These are phyloP conservation scores for Pinctada fucata DNA, from an alignment of 2,888 invertebrate species.

Conservation along the genomic window DNA sequence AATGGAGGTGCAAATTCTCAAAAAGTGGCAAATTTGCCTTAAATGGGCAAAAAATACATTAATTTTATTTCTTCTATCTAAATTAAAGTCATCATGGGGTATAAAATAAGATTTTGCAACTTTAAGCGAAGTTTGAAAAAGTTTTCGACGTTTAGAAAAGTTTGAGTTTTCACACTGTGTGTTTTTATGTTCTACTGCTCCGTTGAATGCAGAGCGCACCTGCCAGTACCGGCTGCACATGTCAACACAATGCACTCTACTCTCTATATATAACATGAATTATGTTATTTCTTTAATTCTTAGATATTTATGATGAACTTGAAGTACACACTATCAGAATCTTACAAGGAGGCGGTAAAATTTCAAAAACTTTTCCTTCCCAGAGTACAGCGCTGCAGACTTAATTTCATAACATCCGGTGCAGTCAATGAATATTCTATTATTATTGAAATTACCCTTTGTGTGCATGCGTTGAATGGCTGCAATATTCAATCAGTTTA, in stretches of 20 bases:
- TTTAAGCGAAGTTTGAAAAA: not conserved
- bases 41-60: too few relatives aligned
- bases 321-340: not conserved
- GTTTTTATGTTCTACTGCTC: not conserved
- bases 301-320: too few relatives aligned
- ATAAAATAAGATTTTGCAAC: not conserved
- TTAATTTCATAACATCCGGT: slow-evolving; percentile 32
- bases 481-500: slow-evolving; percentile 18
- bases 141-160: slow-evolving; percentile 5
- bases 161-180: not conserved
- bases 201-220: not conserved
- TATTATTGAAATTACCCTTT: slow-evolving; percentile 39
- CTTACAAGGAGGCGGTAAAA: slow-evolving; percentile 39
- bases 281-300: too few relatives aligned
- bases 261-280: not conserved
- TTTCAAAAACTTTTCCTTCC: slow-evolving; percentile 45
- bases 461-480: slow-evolving; percentile 32
- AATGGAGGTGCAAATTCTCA: too few relatives aligned
- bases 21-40: too few relatives aligned
- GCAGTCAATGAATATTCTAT: slow-evolving; percentile 17
- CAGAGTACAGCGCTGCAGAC: slow-evolving; percentile 27
- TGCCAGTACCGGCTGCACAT: not conserved
- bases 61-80: too few relatives aligned
- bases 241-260: not conserved
- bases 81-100: not conserved